Base-by-base conservation (phyloP, 1,140 invertebrate genomes). In the Steinernema feltiae region DNA sequence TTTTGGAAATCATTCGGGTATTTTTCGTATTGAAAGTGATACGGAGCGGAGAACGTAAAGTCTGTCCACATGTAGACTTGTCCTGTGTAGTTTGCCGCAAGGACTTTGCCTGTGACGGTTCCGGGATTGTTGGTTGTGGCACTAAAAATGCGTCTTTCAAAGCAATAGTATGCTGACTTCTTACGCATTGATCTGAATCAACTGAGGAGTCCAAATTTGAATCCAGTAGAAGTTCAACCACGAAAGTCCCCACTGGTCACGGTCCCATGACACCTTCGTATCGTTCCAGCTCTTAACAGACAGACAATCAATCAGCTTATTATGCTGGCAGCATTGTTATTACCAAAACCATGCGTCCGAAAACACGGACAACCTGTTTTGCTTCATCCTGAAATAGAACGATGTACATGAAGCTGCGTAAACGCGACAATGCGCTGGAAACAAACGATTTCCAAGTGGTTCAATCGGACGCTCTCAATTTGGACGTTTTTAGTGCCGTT, bases 161-260 rank as follows among this genome's bases (percentile, higher is more conserved):
- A 78, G 21, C 21, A n/a, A 12, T 46, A 12, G 41, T 46, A n/a
- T n/a, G 7, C 41, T 46, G n/a, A 46, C 41, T 46, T 46, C 81
- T 70, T 53, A 85, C 83, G 84, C 78, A 73, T 85, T 85, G 32
- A 85, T 85, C 72, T 85, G 84, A 46, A 85, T 74, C 31, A 85
- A 63, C 72, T 85, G 82, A 2, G 84, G 84, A 15, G 85, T 84
- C 85, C 85, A 85, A 35, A 85, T 80, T 53, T 85, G 84, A n/a
- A 85, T 79, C 84, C 84, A 85, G 69, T 85, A 85, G 72, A 85
- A 86, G 72, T 85, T 86, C 1, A 85, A 75, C 84, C 84, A 85
- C 30, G 78, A 81, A 32, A 85, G 73, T 48, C 85, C 85, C 84
- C 84, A 86, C 48, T 79, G 76, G 18, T 86, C 81, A 70, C 81